Base-by-base conservation (phyloP, 2,888 invertebrate species). In the Synergus umbraculus region DNA sequence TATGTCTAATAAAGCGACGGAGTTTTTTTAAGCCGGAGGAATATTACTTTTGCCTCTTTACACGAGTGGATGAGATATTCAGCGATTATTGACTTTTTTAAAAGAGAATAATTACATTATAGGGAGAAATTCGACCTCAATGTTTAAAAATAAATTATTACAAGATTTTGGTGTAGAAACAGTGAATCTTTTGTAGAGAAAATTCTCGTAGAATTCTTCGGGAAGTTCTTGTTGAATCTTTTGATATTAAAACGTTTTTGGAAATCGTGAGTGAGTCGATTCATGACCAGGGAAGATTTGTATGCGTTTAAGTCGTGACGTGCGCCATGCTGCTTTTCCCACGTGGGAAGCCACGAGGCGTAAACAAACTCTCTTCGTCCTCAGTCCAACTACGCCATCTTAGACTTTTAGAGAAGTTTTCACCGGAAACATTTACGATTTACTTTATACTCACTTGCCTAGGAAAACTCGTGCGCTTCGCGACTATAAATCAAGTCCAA, bases 281-380 rank as follows among this genome's bases (percentile, higher is more conserved):
- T 76, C 22, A 22, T 9, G 63, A 63, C 1, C 2, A 5, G 58
- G 76, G 83, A 67, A 81, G 83, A 84, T 83, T 84, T 83, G 86
- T 86, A 86, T 79, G 83, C 83, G 29, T 73, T 83, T 84, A 80
- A 83, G 81, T 81, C 80, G 82, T 84, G 86, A 86, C 84, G 88
- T 87, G 86, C 89, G 88, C 89, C 88, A 88, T 89, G 88, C 86
- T 87, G 88, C 84, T 86, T 89, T 86, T 87, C 87, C 91, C 91
- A 91, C 91, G 91, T 91, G 91, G 91, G 88, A 88, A 88, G 88
- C 88, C 89, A 86, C 86, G 88, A 88, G 88, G 91, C 89, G 90
- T 90, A 90, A 90, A 91, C 90, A 91, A 91, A 90, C 88, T 88
- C 86, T 86, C 85, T 84, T 84, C 83, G 81, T 65, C 63, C n/a